These are phyloP conservation scores for Passer montanus DNA, from an alignment of 2,113 vertebrate species.

Conservation along the genomic window DNA sequence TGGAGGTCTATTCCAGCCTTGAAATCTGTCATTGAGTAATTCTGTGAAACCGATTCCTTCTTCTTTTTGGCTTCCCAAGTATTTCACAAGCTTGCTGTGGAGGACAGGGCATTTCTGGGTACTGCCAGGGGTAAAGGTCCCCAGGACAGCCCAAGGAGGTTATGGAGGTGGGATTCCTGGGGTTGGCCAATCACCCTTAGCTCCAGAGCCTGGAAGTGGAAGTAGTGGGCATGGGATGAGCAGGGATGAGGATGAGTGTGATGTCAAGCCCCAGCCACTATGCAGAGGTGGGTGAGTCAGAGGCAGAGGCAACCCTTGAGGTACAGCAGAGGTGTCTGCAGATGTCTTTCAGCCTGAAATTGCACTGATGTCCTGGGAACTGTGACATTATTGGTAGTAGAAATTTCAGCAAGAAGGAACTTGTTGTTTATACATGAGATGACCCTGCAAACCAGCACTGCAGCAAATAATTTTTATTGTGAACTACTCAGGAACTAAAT, in stretches of 20 bases:
- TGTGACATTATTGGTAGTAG: not conserved
- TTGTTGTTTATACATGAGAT: not conserved
- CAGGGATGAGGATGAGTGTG: not conserved
- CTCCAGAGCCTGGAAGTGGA: not conserved
- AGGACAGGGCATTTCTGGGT: not conserved
- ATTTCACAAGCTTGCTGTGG: not conserved
- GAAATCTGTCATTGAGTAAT: not conserved
- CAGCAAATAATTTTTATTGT: not conserved
- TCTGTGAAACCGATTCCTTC: not conserved
- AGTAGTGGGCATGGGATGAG: not conserved
- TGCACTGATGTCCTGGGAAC: too few relatives aligned
- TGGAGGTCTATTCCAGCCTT: not conserved
- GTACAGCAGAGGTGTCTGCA: not conserved
- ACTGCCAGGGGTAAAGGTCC: not conserved
- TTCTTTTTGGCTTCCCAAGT: not conserved
- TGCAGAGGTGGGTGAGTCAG: rapidly evolving
- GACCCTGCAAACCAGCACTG: not conserved
- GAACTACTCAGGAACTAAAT: not conserved
- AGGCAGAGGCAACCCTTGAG: not conserved
- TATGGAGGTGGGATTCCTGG: not conserved
- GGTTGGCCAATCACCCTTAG: not conserved
- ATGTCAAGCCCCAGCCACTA: not conserved
- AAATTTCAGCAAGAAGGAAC: not conserved
- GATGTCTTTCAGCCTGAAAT: not conserved
- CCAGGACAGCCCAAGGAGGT: not conserved